Evolutionary conservation across 2,113 vertebrate genomes (phyloP), one percentile per base, ranked within the genome.

Genomic region (Vicugna pacos): DNA sequence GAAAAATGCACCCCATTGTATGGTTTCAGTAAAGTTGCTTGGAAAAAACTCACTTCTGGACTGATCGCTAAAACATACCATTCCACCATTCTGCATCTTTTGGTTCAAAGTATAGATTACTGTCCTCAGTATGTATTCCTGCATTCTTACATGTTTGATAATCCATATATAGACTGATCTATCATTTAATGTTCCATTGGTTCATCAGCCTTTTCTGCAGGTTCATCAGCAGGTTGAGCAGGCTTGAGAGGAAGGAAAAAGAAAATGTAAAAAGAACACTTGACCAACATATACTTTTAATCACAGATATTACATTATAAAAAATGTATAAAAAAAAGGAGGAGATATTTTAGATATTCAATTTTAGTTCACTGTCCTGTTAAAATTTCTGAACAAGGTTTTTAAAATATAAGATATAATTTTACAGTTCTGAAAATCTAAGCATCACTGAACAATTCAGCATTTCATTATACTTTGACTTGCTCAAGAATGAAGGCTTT

Each of bases 171-270:
- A 95, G 93, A 94, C 50, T 91, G 50, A 89, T 84, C 97, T 72
- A 96, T 96, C 32, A 35, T 60, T 99, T 99, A 99, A 98, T 99
- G 99, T 96, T 99, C 99, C 99, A 99, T 99, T 0, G 99, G 99
- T 96, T 99, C 99, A 32, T 99, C 99, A 24, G 99, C 97, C 26
- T 98, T 99, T 67, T 98, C 99, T 95, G 98, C 98, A 17, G 99
- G 97, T 92, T 99, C 99, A 50, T 99, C 99, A 96, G 98, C 98
- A 38, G 99, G 98, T 0, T 98, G 98, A 85, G 98, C 99, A 22
- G 98, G 97, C 99, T 99, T 89, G 87, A 79, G 89, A 46, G 75
- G 20, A 50, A 56, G 52, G 77, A 88, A 88, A 94, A 83, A 77
- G 42, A 92, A 94, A 89, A 88, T 7, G 0, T 58, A 94, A 73